Percentiles rank a stretch among this genome's conserved stretches.
phyloP scores from a whole-genome alignment of 2,113 vertebrate genomes.

The Dipodomys stephensi region DNA sequence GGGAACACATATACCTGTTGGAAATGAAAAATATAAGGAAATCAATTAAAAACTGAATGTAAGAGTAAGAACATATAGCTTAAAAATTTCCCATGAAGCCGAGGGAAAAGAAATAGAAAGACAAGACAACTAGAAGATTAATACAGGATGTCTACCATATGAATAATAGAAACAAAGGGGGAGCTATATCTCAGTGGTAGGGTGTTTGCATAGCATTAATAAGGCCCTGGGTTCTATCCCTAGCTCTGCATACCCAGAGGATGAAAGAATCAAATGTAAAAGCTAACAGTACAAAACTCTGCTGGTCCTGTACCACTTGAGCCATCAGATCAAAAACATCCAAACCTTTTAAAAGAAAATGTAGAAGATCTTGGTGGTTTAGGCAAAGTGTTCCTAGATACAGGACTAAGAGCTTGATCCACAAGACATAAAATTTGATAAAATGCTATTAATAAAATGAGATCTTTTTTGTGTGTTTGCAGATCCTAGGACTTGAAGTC shows the following conservation, averaged over 20 bases:
- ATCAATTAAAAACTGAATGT: neutral
- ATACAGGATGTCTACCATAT: neutral
- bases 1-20: neutral
- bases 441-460: too few species aligned
- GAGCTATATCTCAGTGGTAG: neutral
- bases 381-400: neutral
- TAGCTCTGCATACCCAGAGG: neutral
- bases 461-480: too few species aligned
- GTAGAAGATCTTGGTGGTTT: neutral
- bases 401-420: neutral
- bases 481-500: too few species aligned
- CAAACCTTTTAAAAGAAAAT: neutral
- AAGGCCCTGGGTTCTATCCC: neutral
- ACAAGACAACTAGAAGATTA: neutral
- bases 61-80: neutral
- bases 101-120: neutral
- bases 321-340: neutral
- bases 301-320: too few species aligned
- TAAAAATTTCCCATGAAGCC: neutral
- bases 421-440: neutral
- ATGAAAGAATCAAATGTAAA: neutral
- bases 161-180: neutral
- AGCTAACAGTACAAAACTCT: too few species aligned
- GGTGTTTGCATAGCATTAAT: neutral
- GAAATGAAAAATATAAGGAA: constrained; percentile 19